Percentiles rank a stretch among this genome's conserved stretches.
phyloP scores from a whole-genome alignment of 2,888 invertebrate species.

The Apotomis capreana region DNA sequence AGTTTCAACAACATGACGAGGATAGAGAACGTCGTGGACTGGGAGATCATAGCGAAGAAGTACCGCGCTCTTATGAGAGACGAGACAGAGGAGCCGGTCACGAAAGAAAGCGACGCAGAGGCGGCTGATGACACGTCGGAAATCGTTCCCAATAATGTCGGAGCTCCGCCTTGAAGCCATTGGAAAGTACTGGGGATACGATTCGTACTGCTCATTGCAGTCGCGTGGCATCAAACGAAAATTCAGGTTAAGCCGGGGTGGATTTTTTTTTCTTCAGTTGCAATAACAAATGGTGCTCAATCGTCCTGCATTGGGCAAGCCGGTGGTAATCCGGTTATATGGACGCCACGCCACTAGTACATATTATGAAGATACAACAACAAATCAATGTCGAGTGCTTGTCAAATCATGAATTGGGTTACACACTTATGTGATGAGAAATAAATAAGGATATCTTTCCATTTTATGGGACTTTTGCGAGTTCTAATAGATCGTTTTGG shows the following conservation, averaged over 20 bases:
- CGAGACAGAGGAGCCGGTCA: conserved; percentile 68
- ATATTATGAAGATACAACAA: too few relatives aligned
- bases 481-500: too few relatives aligned
- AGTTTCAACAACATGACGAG: conserved; percentile 91
- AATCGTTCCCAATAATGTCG: conserved; percentile 72
- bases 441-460: too few relatives aligned
- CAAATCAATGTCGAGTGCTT: not conserved
- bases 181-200: not conserved
- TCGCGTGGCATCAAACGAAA: too few relatives aligned
- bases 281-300: too few relatives aligned
- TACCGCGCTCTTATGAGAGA: conserved; percentile 88
- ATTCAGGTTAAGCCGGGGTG: too few relatives aligned
- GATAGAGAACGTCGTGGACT: conserved; percentile 95
- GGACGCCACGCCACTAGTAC: too few relatives aligned
- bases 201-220: not conserved
- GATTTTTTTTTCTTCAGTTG: too few relatives aligned
- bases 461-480: too few relatives aligned
- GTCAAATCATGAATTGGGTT: not conserved
- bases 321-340: too few relatives aligned
- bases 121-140: conserved; percentile 74
- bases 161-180: conserved; percentile 68
- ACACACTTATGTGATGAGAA: too few relatives aligned
- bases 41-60: conserved; percentile 95
- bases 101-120: conserved; percentile 72
- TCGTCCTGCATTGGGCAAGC: too few relatives aligned